Evolutionary conservation across 2,113 vertebrate species (phyloP), one percentile per base, ranked within the genome.

Genomic region (Leucosticte australis): DNA sequence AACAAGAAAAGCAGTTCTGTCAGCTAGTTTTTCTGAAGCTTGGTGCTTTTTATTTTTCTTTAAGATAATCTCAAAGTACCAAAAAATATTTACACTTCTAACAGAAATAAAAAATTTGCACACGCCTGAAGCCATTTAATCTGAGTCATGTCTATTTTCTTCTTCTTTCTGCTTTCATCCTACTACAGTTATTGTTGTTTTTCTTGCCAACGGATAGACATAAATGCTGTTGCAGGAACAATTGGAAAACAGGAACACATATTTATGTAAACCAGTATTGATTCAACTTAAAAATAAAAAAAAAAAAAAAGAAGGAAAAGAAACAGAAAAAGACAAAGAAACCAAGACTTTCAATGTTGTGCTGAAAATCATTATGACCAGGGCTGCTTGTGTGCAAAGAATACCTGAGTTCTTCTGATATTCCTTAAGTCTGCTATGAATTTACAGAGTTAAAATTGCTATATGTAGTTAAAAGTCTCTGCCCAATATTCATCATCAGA

Each of bases 251-350:
- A 93, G 91, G 94, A 97, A 95, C 96, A 97, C 92, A 95, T 97
- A 97, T 97, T 98, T 98, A 97, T 95, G 96, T 97, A 97, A 98
- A 98, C 95, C 52, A 53, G 60, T 96, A 98, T 97, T 97, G 97
- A 98, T 97, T 96, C 85, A 97, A 96, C 90, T 78, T 37, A 9
- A 37, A 37, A 37, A 37, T 37, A 37, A 26, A 82, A 90, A 21
- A 70, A 24, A 26, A 78, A 10, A 35, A 30, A 33, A 55, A 55
- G 19, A 55, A 13, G 19, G 12, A 19, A 56, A 8, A n/a, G 9
- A n/a, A 59, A 57, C 12, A n/a, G 55, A 56, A n/a, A 57, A 26
- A 7, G 1, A 50, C 86, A 96, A 96, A 97, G 84, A 95, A 75
- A 76, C 82, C 60, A 95, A 84, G 84, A 82, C 69, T 97, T 97